These are phyloP conservation scores for Monarcha castaneiventris DNA, from an alignment of 2,113 vertebrate species.

Conservation along the genomic window DNA sequence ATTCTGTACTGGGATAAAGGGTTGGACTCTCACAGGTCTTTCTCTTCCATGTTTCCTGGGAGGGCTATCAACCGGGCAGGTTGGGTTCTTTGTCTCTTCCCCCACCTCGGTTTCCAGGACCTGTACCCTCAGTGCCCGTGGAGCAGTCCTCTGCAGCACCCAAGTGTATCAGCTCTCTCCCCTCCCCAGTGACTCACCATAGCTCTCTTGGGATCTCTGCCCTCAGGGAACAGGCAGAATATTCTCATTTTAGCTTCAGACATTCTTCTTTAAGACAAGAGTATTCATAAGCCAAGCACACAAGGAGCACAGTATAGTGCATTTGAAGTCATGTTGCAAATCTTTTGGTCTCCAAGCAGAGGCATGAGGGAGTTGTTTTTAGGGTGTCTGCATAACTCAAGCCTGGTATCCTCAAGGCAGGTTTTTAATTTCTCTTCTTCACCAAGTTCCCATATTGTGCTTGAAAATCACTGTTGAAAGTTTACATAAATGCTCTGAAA, in stretches of 20 bases:
- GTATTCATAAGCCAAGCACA: neutral
- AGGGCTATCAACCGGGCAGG: neutral
- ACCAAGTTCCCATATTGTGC: neutral
- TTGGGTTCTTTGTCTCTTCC: neutral
- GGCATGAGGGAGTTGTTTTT: neutral
- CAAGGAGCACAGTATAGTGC: neutral
- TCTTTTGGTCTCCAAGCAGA: neutral
- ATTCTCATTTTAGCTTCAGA: neutral
- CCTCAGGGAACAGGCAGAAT: neutral
- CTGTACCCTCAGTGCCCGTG: accelerated
- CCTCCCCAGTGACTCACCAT: neutral
- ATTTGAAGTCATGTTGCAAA: neutral
- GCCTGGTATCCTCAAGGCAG: neutral
- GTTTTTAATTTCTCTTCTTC: neutral
- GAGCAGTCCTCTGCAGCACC: neutral
- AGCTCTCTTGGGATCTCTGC: neutral
- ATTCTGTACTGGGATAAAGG: neutral
- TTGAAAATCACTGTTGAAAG: neutral
- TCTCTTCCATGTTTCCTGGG: neutral
- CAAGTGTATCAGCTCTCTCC: neutral
- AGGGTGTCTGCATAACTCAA: neutral
- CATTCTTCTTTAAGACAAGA: neutral
- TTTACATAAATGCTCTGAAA: neutral
- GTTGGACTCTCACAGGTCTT: neutral
- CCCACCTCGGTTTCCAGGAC: neutral